Base-by-base conservation (phyloP, 2,888 invertebrate species). In the Hetaerina titia region DNA sequence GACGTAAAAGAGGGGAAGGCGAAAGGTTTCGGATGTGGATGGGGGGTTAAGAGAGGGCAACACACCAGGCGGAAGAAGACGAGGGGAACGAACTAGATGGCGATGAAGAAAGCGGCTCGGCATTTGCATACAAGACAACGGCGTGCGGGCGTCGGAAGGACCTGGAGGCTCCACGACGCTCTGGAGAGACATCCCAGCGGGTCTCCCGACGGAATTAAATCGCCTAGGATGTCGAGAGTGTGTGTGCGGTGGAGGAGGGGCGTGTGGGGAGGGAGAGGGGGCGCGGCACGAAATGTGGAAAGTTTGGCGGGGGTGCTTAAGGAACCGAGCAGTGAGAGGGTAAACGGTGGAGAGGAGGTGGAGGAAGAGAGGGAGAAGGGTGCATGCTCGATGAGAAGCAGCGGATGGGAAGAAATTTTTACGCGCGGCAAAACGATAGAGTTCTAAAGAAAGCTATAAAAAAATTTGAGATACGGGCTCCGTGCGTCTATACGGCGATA, bases 161-260 rank as follows among this genome's bases (percentile, higher is more conserved):
- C 63, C 63, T 25, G 45, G 45, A 22, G 64, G 64, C 45, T 64
- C 45, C 92, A 74, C 92, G 92, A 92, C 56, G 56, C 92, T 92
- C 69, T 22, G 57, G 92, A 69, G 92, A 92, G 64, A 56, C 92
- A 56, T 92, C 64, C 45, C 63, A 11, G 31, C 56, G 92, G n/a
- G 9, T n/a, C n/a, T 92, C 69, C 92, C 92, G n/a, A 92, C 92
- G 56, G 92, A 92, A 92, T 92, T 92, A 92, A 92, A 92, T 92
- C 56, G 92, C 64, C 90, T 64, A 45, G 45, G 45, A n/a, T 22
- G n/a, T n/a, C 15, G 63, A 63, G 63, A 60, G 69, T 45, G 45
- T 45, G 45, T 45, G 45, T 45, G 45, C 45, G 45, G 45, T 45
- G 25, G 74, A 74, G 74, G 74, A 25, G 74, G 25, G 74, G 0